Conservation (phyloP, 2,888 invertebrate genomes). For the Pilophorus perplexus region DNA sequence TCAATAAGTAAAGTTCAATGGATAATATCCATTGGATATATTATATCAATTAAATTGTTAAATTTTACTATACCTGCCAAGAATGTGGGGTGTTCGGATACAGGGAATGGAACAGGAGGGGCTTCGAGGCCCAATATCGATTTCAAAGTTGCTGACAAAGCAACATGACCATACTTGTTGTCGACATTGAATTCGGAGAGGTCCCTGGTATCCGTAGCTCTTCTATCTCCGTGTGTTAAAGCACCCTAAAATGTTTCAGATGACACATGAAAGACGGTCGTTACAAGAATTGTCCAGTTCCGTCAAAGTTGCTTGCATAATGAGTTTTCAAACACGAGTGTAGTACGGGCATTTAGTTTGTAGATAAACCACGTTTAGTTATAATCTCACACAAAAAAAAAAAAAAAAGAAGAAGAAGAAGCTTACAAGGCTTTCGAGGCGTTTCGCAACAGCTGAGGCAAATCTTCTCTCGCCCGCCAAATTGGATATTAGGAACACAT, state of each 20-base stretch:
- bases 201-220: constrained; percentile 96
- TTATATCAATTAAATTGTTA: too few species aligned
- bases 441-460: constrained; percentile 94
- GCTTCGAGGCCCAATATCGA: constrained; percentile 86
- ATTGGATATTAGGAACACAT: constrained; percentile 97
- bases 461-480: constrained; percentile 96
- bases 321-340: too few species aligned
- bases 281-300: too few species aligned
- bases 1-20: too few species aligned
- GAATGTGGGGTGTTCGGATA: too few species aligned
- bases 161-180: constrained; percentile 94
- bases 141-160: constrained; percentile 93
- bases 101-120: constrained; percentile 78
- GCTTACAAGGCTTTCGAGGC: constrained; percentile 79
- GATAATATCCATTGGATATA: too few species aligned
- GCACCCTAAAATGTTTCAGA: constrained; percentile 65
- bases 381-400: too few species aligned
- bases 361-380: too few species aligned
- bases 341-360: too few species aligned
- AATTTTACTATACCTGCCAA: too few species aligned
- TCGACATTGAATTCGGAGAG: constrained; percentile 98
- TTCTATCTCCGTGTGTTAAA: constrained; percentile 95
- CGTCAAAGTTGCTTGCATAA: too few species aligned
- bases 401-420: background rate
- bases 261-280: too few species aligned